These are phyloP conservation scores for Didymodactylos carnosus DNA, from an alignment of 2,888 invertebrate genomes.

Conservation along the genomic window DNA sequence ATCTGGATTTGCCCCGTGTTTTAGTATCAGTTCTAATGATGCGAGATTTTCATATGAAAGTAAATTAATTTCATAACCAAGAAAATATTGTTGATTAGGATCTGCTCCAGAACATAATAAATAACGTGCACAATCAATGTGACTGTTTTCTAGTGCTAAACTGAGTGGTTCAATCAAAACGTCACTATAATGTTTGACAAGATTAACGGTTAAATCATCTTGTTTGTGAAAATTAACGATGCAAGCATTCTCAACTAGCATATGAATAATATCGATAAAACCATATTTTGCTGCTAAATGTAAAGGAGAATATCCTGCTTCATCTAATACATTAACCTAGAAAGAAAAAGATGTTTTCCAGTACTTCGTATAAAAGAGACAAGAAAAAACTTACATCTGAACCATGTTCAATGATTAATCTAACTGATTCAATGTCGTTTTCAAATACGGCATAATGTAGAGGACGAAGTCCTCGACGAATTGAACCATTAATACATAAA, in stretches of 20 bases:
- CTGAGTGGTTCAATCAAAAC: slow-evolving; percentile 59
- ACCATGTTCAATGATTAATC: slow-evolving; percentile 48
- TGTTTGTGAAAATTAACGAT: slow-evolving; percentile 54
- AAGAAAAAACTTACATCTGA: slow-evolving; percentile 43
- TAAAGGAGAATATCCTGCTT: slow-evolving; percentile 70
- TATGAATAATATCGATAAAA: slow-evolving; percentile 38
- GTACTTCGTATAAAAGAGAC: too few relatives aligned
- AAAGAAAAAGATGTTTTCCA: too few relatives aligned
- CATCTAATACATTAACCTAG: slow-evolving; percentile 49
- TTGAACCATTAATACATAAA: slow-evolving; percentile 48
- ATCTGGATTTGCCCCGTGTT: slow-evolving; percentile 68
- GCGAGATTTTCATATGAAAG: slow-evolving; percentile 55
- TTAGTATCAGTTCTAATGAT: slow-evolving; percentile 57
- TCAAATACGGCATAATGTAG: slow-evolving; percentile 81
- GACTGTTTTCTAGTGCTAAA: slow-evolving; percentile 64
- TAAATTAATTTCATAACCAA: slow-evolving; percentile 69
- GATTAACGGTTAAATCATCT: slow-evolving; percentile 9
- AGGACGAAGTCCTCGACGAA: slow-evolving; percentile 65
- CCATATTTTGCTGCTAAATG: slow-evolving; percentile 76
- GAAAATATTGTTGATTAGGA: slow-evolving; percentile 73
- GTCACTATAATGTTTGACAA: slow-evolving; percentile 14
- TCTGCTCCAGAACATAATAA: slow-evolving; percentile 64
- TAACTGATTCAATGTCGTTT: slow-evolving; percentile 52
- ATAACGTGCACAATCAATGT: slow-evolving; percentile 45
- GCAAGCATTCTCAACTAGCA: slow-evolving; percentile 55